A percentile compares a stretch with the other conserved stretches of the same genome.
phyloP scores from a whole-genome alignment of 2,113 vertebrate genomes.

The Phocoena sinus region DNA sequence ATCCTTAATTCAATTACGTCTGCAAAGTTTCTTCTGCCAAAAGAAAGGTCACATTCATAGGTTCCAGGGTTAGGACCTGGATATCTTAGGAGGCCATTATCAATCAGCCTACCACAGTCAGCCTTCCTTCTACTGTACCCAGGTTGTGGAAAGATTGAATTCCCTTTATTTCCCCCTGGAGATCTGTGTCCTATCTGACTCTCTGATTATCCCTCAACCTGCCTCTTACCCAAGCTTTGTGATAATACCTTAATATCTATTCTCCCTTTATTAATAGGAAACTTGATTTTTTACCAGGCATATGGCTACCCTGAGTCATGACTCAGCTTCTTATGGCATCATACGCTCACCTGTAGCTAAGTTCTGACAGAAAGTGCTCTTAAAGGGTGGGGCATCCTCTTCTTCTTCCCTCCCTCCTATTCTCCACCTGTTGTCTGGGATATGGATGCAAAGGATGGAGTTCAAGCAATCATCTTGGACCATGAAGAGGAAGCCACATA shows the following conservation, averaged over 20 bases:
- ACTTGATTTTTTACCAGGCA: background rate
- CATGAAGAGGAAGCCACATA: background rate
- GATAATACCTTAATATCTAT: background rate
- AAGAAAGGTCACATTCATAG: background rate
- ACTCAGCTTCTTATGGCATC: background rate
- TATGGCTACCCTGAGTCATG: background rate
- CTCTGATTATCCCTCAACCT: background rate
- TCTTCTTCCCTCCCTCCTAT: background rate
- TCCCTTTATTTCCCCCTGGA: no score
- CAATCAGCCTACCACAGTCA: background rate
- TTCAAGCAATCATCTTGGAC: background rate
- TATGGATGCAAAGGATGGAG: background rate
- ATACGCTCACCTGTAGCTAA: background rate
- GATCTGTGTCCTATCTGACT: background rate
- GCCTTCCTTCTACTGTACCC: background rate
- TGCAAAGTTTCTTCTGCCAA: background rate
- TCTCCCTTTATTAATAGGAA: background rate
- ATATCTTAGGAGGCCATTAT: background rate
- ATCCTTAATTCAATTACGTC: background rate
- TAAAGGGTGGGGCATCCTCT: background rate
- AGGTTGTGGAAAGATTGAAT: background rate
- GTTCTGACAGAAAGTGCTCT: background rate
- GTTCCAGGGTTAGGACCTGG: background rate
- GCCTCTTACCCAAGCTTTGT: background rate
- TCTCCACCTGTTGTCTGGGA: background rate